phyloP scores from a whole-genome alignment of 1,140 invertebrate genomes.

The Frieseomelitta varia region DNA sequence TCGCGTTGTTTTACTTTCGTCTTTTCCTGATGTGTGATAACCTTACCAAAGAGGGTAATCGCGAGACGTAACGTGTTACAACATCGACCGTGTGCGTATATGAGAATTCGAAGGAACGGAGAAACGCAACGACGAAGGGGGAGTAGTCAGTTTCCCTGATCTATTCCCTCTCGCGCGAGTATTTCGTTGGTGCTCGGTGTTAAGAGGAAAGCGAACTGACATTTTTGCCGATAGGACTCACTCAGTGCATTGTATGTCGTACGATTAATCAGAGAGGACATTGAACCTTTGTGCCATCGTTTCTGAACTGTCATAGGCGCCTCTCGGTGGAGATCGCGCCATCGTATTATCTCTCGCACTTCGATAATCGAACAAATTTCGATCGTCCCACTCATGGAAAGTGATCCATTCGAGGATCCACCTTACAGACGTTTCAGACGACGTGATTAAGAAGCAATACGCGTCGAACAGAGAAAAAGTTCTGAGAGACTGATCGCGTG shows the following conservation, averaged over 20 bases:
- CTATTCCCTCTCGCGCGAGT: not conserved
- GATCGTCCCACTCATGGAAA: conserved; percentile 74
- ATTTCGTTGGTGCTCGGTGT: conserved; percentile 37
- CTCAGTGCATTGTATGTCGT: conserved; percentile 45
- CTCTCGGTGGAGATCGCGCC: not conserved
- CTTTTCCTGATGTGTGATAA: conserved; percentile 45
- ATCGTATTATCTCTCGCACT: not conserved
- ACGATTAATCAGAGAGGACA: conserved; percentile 3
- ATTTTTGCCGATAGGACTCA: not conserved
- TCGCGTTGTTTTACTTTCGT: conserved; percentile 63
- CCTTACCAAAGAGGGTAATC: conserved; percentile 48
- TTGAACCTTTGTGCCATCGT: conserved; percentile 28
- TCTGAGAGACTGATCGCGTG: no score
- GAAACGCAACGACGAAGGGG: not conserved
- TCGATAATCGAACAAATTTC: no score
- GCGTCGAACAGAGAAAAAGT: not conserved
- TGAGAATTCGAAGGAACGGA: not conserved
- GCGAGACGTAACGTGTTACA: conserved; percentile 24
- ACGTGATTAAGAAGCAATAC: conserved; percentile 57
- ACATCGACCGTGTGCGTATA: conserved; percentile 15
- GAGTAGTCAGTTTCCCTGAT: not conserved
- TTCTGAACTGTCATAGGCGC: conserved; percentile 28
- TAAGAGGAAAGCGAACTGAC: not conserved
- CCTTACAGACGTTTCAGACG: conserved; percentile 74
- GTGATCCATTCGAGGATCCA: conserved; percentile 78